Base-by-base conservation (phyloP, 2,888 invertebrate species). In the Plebejus argus region DNA sequence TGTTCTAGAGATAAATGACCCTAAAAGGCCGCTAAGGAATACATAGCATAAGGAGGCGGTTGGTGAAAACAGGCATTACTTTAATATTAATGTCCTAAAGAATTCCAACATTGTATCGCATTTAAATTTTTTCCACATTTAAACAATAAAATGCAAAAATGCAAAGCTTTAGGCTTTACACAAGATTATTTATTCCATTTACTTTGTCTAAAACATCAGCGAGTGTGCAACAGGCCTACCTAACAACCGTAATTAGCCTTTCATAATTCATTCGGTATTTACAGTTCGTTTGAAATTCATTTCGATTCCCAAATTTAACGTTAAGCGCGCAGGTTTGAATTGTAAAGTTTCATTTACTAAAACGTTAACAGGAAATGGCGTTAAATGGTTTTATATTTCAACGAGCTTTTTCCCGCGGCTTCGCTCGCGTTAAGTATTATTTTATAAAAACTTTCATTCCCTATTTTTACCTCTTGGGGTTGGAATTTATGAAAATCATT, bases 191-290 rank as follows among this genome's bases (percentile, higher is more conserved):
- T 35, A 70, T 70, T 70, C 35, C 35, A 70, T 70, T 70, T 70
- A n/a, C 70, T 39, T 71, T 39, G 70, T 66, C 66, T 66, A 66
- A 66, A 71, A 71, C 35, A 39, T 71, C 71, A 71, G 6, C 71
- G 39, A 39, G 71, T 71, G 39, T 71, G 71, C 71, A 71, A 71
- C 71, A 28, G 15, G 66, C 15, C 35, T 35, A 35, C 6, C 35
- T 1, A 35, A 35, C 35, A 35, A 35, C 35, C 28, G 71, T 71
- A 71, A 71, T 39, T 71, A 39, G 71, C 71, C 10, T 71, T 71
- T 20, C 39, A 71, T 71, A 71, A 71, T 71, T 39, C 71, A 71
- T 71, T 71, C 39, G 10, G n/a, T 12, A 39, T 71, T 71, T 71
- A 39, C 71, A 71, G 39, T 71, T 71, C 39, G 71, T 35, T 71